Evolutionary conservation across 2,113 vertebrate genomes (phyloP).

Genomic region (Chrysochloris asiatica): DNA sequence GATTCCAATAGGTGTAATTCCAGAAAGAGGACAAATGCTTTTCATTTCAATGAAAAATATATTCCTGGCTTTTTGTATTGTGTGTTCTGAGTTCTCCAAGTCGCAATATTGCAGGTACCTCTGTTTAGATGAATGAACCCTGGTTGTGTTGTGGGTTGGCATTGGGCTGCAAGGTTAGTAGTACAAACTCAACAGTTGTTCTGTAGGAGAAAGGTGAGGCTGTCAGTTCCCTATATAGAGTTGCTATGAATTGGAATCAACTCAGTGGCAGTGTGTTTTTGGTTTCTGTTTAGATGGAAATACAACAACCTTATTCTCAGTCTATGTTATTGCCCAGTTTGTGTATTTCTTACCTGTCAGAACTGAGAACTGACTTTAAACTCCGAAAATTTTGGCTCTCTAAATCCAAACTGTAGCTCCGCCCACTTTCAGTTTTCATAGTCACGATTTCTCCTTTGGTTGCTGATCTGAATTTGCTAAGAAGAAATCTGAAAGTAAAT

Average conservation of each 20-base stretch:
- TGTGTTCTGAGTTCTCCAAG: not conserved
- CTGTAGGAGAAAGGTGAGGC: no score
- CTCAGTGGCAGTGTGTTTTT: no score
- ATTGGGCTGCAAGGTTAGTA: no score
- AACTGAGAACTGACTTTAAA: conserved; percentile 77
- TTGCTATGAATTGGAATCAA: no score
- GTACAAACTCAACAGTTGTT: no score
- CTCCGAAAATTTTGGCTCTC: conserved; percentile 83
- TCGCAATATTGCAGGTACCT: not conserved
- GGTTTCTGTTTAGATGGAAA: not conserved
- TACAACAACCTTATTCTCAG: not conserved
- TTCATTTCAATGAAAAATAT: conserved; percentile 17
- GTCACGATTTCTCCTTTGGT: conserved; percentile 86
- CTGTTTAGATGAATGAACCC: no score
- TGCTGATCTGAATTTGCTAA: conserved; percentile 81
- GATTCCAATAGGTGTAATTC: not conserved
- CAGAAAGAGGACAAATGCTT: not conserved
- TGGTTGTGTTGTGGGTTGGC: no score
- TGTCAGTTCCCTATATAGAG: no score
- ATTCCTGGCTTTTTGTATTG: not conserved
- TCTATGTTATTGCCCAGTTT: not conserved
- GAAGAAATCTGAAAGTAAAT: conserved; percentile 70
- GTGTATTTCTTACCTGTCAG: conserved; percentile 85
- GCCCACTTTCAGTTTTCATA: conserved; percentile 75
- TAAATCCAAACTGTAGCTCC: conserved; percentile 81